Evolutionary conservation across 2,888 invertebrate species (phyloP).

Genomic region (Agrochola lychnidis): DNA sequence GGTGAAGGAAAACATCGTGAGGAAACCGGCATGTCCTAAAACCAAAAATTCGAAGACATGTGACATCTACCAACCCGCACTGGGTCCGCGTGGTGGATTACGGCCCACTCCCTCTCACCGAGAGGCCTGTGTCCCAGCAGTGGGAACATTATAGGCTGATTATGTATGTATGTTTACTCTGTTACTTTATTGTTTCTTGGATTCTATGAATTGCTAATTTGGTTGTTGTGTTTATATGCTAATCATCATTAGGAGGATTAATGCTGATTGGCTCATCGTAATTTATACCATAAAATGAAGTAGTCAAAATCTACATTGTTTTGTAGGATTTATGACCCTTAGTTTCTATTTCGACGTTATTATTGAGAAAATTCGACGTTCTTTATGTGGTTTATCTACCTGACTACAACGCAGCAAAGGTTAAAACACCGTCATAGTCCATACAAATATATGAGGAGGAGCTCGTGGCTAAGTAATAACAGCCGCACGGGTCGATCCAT

Average conservation of each 20-base stretch:
- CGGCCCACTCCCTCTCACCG: too few species aligned
- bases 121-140: too few species aligned
- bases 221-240: slow-evolving; percentile 37
- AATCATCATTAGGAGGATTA: slow-evolving; percentile 42
- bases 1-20: too few species aligned
- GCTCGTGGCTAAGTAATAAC: too few species aligned
- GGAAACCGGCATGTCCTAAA: too few species aligned
- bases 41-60: too few species aligned
- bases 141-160: too few species aligned
- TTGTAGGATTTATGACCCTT: slow-evolving; percentile 2
- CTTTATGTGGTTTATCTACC: neutral
- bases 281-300: neutral
- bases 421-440: neutral
- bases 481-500: too few species aligned
- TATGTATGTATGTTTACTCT: neutral
- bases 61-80: too few species aligned
- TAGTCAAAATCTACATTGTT: slow-evolving; percentile 12
- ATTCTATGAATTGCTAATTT: slow-evolving; percentile 30
- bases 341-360: neutral
- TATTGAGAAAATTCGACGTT: neutral
- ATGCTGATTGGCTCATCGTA: slow-evolving; percentile 41
- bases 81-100: too few species aligned
- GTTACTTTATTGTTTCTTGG: slow-evolving; percentile 11
- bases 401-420: neutral
- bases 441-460: too few species aligned